Evolutionary conservation across 2,113 vertebrate genomes (phyloP).

Genomic region (Phainopepla nitens): DNA sequence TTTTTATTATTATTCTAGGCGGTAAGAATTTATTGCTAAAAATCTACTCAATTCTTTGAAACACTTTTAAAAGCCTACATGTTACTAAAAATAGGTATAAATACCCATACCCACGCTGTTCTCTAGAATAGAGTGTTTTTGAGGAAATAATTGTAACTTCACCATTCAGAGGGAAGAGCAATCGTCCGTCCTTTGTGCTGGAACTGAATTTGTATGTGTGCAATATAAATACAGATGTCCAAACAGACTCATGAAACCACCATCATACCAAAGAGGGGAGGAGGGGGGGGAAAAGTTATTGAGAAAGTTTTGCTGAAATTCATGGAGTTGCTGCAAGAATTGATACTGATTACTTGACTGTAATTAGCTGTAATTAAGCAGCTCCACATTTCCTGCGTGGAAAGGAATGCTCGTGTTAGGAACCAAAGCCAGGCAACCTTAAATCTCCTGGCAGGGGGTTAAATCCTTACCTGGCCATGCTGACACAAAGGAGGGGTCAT

Average conservation of each 20-base stretch:
- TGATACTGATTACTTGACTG: background rate
- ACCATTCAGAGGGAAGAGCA: background rate
- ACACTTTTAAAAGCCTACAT: background rate
- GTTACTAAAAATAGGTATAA: background rate
- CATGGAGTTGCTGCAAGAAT: background rate
- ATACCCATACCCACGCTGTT: background rate
- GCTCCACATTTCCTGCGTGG: background rate
- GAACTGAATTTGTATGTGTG: background rate
- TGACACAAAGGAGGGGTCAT: conserved; percentile 4
- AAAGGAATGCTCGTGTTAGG: background rate
- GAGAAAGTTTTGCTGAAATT: background rate
- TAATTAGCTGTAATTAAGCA: background rate
- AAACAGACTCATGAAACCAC: background rate
- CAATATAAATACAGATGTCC: background rate
- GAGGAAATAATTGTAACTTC: background rate
- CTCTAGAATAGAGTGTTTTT: background rate
- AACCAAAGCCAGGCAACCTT: background rate
- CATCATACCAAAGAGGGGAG: rapidly evolving
- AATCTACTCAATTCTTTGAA: background rate
- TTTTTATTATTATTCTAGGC: background rate
- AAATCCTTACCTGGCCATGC: background rate
- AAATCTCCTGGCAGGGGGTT: background rate
- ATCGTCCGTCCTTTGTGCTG: background rate
- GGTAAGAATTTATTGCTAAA: background rate
- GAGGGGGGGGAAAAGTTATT: background rate